Percentiles rank a stretch among this genome's conserved stretches.
Evolutionary conservation across 2,797 vertebrate genomes (phyloP).

Genomic region (Chloroceryle amazona): DNA sequence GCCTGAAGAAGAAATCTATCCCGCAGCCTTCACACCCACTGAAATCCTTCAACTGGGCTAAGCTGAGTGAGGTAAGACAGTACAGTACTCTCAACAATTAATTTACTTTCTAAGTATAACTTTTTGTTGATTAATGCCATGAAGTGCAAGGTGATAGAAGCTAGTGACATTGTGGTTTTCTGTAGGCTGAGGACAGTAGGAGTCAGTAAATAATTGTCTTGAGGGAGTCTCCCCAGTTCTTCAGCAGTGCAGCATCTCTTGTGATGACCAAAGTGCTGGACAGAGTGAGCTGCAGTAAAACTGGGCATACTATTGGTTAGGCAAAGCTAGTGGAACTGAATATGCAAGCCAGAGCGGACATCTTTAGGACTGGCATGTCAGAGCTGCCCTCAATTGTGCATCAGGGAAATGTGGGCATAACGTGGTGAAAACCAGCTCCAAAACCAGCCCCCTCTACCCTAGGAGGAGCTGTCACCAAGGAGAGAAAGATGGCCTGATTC

Average conservation of each 20-base stretch:
- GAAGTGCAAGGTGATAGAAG: not conserved
- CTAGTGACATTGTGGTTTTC: not conserved
- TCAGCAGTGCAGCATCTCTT: not conserved
- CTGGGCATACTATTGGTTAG: not conserved
- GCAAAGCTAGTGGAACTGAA: not conserved
- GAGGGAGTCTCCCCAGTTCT: not conserved
- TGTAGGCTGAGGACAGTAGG: not conserved
- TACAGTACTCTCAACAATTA: not conserved
- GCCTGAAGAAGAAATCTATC: constrained; percentile 89
- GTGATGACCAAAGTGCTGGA: not conserved
- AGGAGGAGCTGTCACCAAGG: not conserved
- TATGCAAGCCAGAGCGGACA: fast-evolving
- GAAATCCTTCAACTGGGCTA: constrained; percentile 99
- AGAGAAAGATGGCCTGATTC: not conserved
- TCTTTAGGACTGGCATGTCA: not conserved
- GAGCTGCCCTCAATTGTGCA: not conserved
- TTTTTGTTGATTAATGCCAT: not conserved
- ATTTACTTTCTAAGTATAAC: not conserved
- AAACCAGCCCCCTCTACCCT: not conserved
- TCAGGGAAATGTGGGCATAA: not conserved
- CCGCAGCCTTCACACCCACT: constrained; percentile 96
- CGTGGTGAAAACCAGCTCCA: not conserved
- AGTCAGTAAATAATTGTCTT: not conserved
- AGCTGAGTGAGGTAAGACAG: constrained; percentile 92
- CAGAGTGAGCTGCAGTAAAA: not conserved